Percentiles rank a stretch among this genome's conserved stretches.
Conservation (phyloP, 2,113 vertebrate genomes). For the Agelaius phoeniceus region DNA sequence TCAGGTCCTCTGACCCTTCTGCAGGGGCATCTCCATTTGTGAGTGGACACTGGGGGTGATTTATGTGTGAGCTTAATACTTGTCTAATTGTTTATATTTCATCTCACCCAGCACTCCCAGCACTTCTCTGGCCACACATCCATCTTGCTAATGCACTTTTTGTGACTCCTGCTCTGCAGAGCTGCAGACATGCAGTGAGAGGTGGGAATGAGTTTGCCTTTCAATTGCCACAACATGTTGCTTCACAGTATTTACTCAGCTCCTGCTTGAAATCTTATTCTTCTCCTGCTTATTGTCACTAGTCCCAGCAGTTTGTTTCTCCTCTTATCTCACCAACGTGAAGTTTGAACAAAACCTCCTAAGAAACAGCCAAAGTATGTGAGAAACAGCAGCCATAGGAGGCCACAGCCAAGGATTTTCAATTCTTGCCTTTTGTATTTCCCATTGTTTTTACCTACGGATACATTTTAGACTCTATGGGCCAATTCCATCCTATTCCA, state of each 20-base stretch:
- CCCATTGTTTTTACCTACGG: constrained; percentile 17
- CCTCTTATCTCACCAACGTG: constrained; percentile 21
- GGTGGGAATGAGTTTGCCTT: background rate
- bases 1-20: background rate
- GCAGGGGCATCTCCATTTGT: background rate
- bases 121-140: background rate
- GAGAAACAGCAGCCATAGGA: constrained; percentile 1
- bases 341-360: constrained; percentile 40
- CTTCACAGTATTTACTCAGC: background rate
- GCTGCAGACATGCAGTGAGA: background rate
- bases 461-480: background rate
- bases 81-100: background rate
- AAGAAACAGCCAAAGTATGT: background rate
- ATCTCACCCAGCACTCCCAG: background rate
- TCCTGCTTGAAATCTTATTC: background rate
- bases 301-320: constrained; percentile 23
- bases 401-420: background rate
- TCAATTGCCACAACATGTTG: background rate
- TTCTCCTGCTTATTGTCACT: background rate
- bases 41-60: background rate
- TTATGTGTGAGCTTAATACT: background rate
- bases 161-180: background rate
- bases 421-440: constrained; percentile 13
- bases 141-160: background rate
- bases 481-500: constrained; percentile 50